Evolutionary conservation across 1,140 invertebrate genomes (phyloP), one percentile per base, ranked within the genome.

Genomic region (Macrobrachium nipponense): DNA sequence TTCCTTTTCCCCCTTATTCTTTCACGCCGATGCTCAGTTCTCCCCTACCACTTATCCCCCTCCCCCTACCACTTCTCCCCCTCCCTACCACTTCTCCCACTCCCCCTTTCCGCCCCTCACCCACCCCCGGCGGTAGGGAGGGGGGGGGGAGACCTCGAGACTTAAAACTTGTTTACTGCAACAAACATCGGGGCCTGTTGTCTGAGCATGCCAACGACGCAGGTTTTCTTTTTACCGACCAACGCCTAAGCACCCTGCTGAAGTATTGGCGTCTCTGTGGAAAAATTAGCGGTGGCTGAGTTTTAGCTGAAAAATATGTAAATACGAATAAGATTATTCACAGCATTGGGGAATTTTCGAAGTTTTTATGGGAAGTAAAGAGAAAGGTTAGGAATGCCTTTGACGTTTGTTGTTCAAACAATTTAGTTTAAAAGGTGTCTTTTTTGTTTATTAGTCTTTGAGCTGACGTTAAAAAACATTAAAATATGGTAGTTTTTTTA

Each of bases 151-250:
- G 5, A 51, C 51, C 43, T 70, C 80, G 59, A 81, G 80, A 81
- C 80, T 59, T 58, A 72, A 58, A 72, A 68, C 80, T 23, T 81
- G 80, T 81, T 81, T 81, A 81, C 80, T 72, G 80, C 80, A 81
- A 72, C 80, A 58, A 81, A 81, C 80, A 81, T 66, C 59, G 61
- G 44, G 27, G 78, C 27, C 60, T 80, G 78, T 80, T 80, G 78
- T 80, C 36, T 66, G 62, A 62, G 78, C 44, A 80, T 80, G 78
- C 64, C 60, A 7, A 43, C 20, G 62, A 58, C 59, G 23, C 70
- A 72, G 59, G 70, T 58, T 70, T 75, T 59, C 70, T 82, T 82
- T 82, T 82, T 82, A 82, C 80, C 51, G 27, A 60, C n/a, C 60
- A 58, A 27, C 58, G 75, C 80, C n/a, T 75, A 82, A 75, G 80